These are phyloP conservation scores for Cantharis lateralis DNA, from an alignment of 2,888 invertebrate species.

Conservation along the genomic window DNA sequence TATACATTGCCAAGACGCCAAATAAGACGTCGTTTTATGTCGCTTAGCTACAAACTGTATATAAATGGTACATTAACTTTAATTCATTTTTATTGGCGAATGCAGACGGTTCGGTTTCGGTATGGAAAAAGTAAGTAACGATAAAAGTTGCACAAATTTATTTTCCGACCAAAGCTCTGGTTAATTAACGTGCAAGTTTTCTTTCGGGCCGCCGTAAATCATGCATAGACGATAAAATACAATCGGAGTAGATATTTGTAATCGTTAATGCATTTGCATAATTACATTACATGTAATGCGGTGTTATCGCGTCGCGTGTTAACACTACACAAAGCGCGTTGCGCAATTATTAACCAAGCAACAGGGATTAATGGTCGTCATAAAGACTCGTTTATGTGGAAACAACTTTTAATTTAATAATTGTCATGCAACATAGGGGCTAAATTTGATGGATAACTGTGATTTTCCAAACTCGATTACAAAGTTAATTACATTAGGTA, in stretches of 20 bases:
- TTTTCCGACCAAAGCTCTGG: neutral
- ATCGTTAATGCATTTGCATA: slow-evolving; percentile 45
- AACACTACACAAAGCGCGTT: slow-evolving; percentile 20
- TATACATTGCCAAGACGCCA: slow-evolving; percentile 41
- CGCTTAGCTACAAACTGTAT: slow-evolving; percentile 41
- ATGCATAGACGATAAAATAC: slow-evolving; percentile 36
- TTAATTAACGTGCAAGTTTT: neutral
- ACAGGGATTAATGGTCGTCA: slow-evolving; percentile 45
- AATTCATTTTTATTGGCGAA: slow-evolving; percentile 42
- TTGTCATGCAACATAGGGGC: slow-evolving; percentile 36
- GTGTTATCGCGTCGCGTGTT: slow-evolving; percentile 30
- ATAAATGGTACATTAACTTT: slow-evolving; percentile 48
- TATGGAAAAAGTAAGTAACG: neutral
- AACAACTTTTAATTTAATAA: slow-evolving; percentile 49
- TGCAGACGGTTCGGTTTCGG: neutral
- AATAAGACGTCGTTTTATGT: slow-evolving; percentile 42
- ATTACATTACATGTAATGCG: slow-evolving; percentile 40
- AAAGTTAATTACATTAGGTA: slow-evolving; percentile 20
- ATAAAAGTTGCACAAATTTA: neutral
- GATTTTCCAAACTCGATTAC: slow-evolving; percentile 37
- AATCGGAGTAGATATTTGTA: slow-evolving; percentile 40
- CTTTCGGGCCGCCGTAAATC: slow-evolving; percentile 22
- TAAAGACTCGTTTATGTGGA: slow-evolving; percentile 46
- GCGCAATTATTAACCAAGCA: slow-evolving; percentile 35
- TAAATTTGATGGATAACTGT: slow-evolving; percentile 36